Evolutionary conservation across 2,888 invertebrate species (phyloP).

Genomic region (Geophilus truncorum): DNA sequence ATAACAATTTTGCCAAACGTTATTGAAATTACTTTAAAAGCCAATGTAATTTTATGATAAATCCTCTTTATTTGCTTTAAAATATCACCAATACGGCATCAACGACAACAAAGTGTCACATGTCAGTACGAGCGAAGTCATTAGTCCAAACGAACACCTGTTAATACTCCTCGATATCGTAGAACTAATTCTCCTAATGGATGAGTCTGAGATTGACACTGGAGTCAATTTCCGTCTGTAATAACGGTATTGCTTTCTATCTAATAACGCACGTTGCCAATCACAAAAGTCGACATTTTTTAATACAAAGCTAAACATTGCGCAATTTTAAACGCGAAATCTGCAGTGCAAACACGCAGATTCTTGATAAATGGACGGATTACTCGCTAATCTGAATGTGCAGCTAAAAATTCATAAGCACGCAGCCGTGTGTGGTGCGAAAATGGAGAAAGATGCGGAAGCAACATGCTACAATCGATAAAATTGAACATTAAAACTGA

Average conservation of each 20-base stretch:
- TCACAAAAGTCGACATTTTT: not conserved
- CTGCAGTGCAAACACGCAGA: not conserved
- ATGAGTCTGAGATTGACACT: not conserved
- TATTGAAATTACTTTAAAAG: too few relatives aligned
- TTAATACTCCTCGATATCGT: not conserved
- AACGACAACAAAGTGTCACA: too few relatives aligned
- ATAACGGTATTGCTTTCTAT: not conserved
- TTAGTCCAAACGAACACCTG: not conserved
- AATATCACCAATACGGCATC: too few relatives aligned
- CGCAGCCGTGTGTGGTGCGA: not conserved
- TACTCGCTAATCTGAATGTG: not conserved
- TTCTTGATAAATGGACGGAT: not conserved
- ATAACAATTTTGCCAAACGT: too few relatives aligned
- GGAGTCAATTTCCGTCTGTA: not conserved
- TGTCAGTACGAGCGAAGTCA: not conserved
- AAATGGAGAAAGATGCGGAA: not conserved
- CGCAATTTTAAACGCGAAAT: not conserved
- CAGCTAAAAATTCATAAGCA: not conserved
- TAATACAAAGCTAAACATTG: too few relatives aligned
- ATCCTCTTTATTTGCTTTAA: too few relatives aligned
- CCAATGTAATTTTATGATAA: too few relatives aligned
- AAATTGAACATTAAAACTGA: slow-evolving; percentile 27
- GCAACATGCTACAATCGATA: slow-evolving; percentile 23
- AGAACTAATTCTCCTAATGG: not conserved
- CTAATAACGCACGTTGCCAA: not conserved